A percentile compares a stretch with the other conserved stretches of the same genome.
Evolutionary conservation across 2,113 vertebrate species (phyloP).

Genomic region (Salvelinus fontinalis): DNA sequence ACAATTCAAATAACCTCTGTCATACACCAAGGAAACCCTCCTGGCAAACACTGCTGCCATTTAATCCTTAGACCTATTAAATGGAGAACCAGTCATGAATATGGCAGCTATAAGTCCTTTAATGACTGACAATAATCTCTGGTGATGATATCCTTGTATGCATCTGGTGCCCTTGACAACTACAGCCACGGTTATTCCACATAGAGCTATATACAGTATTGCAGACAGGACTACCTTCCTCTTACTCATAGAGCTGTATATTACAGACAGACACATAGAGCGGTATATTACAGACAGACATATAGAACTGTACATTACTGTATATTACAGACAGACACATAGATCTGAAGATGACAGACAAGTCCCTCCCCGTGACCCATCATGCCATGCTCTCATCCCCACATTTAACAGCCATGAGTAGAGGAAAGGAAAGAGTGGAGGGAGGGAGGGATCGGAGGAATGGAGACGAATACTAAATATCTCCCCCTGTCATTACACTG

Average conservation of each 20-base stretch:
- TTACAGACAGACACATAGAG: constrained; percentile 33
- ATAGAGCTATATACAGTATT: constrained; percentile 16
- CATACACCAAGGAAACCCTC: constrained; percentile 35
- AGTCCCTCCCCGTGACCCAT: constrained; percentile 46
- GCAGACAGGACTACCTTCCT: constrained; percentile 30
- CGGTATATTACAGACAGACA: not conserved
- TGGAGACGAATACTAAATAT: constrained; percentile 74
- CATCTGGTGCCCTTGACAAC: constrained; percentile 52
- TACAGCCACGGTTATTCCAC: not conserved
- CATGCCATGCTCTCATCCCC: constrained; percentile 69
- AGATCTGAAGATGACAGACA: not conserved
- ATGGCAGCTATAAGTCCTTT: constrained; percentile 42
- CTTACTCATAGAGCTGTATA: constrained; percentile 20
- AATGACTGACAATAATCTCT: constrained; percentile 45
- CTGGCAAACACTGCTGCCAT: constrained; percentile 16
- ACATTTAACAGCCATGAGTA: constrained; percentile 72
- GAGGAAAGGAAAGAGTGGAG: constrained; percentile 22
- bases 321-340: constrained; percentile 56
- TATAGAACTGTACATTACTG: constrained; percentile 2
- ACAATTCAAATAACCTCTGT: not conserved
- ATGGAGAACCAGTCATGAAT: constrained; percentile 45
- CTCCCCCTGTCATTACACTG: constrained; percentile 76
- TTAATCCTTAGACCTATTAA: constrained; percentile 14
- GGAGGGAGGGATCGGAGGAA: constrained; percentile 53
- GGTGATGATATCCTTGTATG: constrained; percentile 33